These are phyloP conservation scores for Macrostomum lignano DNA, from an alignment of 1,140 invertebrate species.

Conservation along the genomic window DNA sequence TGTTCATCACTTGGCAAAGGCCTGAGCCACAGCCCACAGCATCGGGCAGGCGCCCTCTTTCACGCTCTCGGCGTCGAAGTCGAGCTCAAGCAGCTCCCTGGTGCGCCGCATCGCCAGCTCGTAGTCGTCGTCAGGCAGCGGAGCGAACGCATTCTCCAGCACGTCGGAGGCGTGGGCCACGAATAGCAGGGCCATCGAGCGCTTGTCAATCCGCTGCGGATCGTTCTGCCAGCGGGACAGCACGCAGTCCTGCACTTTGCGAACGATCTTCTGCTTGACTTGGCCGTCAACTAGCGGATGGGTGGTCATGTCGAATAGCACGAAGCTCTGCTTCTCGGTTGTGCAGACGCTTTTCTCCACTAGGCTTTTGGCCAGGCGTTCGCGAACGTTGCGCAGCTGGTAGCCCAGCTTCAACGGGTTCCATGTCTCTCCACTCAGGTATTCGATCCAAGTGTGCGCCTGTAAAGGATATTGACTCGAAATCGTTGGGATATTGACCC, in stretches of 20 bases:
- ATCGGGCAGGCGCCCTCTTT: constrained; percentile 42
- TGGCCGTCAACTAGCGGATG: constrained; percentile 83
- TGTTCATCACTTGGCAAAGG: constrained; percentile 57
- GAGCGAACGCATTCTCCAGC: constrained; percentile 94
- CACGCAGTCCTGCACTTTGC: constrained; percentile 80
- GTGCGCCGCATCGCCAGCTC: constrained; percentile 88
- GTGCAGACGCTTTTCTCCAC: constrained; percentile 98
- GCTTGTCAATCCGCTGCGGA: constrained; percentile 76
- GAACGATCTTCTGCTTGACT: constrained; percentile 79
- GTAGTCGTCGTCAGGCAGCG: constrained; percentile 87
- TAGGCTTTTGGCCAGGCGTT: constrained; percentile 90
- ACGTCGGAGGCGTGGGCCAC: constrained; percentile 91
- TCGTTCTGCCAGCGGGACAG: constrained; percentile 84
- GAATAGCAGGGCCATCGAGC: constrained; percentile 64
- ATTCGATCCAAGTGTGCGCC: constrained; percentile 99
- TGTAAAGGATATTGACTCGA: too few species aligned
- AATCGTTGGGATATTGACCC: too few species aligned
- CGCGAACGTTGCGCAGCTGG: constrained; percentile 89
- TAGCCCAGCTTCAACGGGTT: constrained; percentile 91
- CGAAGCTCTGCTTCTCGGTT: constrained; percentile 97
- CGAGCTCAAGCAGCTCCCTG: constrained; percentile 67
- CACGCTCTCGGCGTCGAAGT: constrained; percentile 66
- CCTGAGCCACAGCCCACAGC: constrained; percentile 90
- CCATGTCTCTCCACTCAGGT: constrained; percentile 97
- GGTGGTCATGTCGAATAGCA: constrained; percentile 98